Evolutionary conservation across 2,797 vertebrate genomes (phyloP).

Genomic region (Anomalospiza imberbis): DNA sequence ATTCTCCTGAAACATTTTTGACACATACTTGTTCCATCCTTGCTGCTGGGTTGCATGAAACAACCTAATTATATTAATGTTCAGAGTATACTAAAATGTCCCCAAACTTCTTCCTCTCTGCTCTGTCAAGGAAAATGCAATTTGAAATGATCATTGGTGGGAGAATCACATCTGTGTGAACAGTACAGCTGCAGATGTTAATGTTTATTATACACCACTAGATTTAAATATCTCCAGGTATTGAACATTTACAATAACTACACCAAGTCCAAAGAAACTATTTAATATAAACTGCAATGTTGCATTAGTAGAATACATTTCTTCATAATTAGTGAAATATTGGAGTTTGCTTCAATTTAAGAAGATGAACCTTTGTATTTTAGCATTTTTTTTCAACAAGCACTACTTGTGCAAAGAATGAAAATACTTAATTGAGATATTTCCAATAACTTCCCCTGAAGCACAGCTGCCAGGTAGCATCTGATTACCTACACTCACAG

Average conservation of each 20-base stretch:
- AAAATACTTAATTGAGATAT: constrained; percentile 50
- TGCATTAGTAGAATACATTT: not conserved
- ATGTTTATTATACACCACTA: not conserved
- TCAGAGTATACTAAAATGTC: not conserved
- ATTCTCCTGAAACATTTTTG: not conserved
- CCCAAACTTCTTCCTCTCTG: not conserved
- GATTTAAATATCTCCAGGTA: not conserved
- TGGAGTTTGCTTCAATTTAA: constrained; percentile 27
- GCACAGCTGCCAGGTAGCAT: constrained; percentile 55
- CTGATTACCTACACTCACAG: constrained; percentile 42
- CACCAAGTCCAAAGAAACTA: not conserved
- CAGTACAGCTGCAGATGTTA: not conserved
- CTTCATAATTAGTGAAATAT: constrained; percentile 12
- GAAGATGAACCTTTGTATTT: not conserved
- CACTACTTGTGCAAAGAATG: constrained; percentile 34
- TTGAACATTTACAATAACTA: not conserved
- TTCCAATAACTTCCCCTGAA: constrained; percentile 47
- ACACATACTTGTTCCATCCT: not conserved
- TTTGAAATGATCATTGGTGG: not conserved
- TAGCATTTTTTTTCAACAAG: constrained; percentile 38
- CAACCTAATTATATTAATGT: not conserved
- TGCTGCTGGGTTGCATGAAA: not conserved
- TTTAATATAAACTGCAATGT: not conserved
- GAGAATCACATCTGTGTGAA: not conserved
- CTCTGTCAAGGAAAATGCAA: not conserved